Percentiles rank a stretch among this genome's conserved stretches.
Conservation (phyloP, 1,140 invertebrate genomes). For the Drosophila ananassae region DNA sequence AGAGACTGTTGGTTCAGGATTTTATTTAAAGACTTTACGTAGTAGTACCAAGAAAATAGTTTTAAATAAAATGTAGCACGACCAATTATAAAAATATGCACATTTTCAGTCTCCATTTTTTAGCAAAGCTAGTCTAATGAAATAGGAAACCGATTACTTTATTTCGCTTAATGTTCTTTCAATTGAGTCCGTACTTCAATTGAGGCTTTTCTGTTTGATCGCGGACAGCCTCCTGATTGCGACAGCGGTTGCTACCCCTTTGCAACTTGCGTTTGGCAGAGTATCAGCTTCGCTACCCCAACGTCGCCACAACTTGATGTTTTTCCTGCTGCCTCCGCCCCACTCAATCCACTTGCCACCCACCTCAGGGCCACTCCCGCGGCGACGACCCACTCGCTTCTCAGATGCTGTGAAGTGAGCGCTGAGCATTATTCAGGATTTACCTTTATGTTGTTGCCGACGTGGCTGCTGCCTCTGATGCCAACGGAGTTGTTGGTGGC, state of each 20-base stretch:
- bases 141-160: background rate
- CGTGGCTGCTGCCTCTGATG: conserved; percentile 48
- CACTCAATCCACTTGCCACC: background rate
- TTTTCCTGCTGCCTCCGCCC: conserved; percentile 11
- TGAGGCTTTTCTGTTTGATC: background rate
- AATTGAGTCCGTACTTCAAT: background rate
- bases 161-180: background rate
- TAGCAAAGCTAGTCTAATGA: background rate
- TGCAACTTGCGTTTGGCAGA: conserved; percentile 5
- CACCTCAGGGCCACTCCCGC: conserved; percentile 51
- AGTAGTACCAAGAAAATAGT: background rate
- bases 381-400: conserved; percentile 34
- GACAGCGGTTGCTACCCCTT: background rate
- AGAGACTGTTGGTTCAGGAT: too few species aligned
- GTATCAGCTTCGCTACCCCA: conserved; percentile 15
- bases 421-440: conserved; percentile 80
- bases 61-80: background rate
- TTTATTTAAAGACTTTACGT: too few species aligned
- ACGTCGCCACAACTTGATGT: conserved; percentile 5
- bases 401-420: conserved; percentile 68
- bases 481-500: conserved; percentile 15
- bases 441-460: conserved; percentile 81
- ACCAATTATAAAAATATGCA: background rate
- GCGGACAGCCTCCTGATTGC: background rate
- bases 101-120: too few species aligned